Conservation (phyloP, 2,888 invertebrate species). For the Ctena decussata region DNA sequence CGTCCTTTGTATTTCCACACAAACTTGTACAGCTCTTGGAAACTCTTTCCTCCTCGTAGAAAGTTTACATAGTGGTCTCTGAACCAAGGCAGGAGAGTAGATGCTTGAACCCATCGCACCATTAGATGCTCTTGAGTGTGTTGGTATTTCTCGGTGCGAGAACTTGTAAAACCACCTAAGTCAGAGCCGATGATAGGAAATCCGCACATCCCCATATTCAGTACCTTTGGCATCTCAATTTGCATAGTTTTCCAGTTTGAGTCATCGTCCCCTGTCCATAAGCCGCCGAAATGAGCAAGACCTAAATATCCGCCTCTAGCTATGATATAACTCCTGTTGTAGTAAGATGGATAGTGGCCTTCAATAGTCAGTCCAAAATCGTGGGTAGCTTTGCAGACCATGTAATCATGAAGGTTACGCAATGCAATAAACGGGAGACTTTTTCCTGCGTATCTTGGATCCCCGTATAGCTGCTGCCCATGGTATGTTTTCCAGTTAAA, state of each 20-base stretch:
- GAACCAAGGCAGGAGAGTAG: neutral
- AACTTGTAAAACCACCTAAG: neutral
- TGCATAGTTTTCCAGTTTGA: neutral
- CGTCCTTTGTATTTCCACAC: neutral
- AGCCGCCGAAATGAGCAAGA: neutral
- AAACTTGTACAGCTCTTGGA: neutral
- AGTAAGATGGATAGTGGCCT: neutral
- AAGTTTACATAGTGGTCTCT: neutral
- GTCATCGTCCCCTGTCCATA: neutral
- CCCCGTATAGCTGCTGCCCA: neutral
- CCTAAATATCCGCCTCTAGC: neutral
- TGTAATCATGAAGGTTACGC: neutral
- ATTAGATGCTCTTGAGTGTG: neutral
- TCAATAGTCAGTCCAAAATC: neutral
- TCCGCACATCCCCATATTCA: neutral
- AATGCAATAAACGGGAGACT: neutral
- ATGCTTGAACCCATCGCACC: neutral
- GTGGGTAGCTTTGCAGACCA: neutral
- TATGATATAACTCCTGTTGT: constrained; percentile 3
- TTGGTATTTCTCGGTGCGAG: neutral
- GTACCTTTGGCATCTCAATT: neutral
- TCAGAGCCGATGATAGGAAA: neutral
- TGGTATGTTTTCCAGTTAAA: neutral
- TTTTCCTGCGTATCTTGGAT: neutral
- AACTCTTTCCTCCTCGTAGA: neutral